phyloP scores from a whole-genome alignment of 2,888 invertebrate genomes.

The Gibbula magus region DNA sequence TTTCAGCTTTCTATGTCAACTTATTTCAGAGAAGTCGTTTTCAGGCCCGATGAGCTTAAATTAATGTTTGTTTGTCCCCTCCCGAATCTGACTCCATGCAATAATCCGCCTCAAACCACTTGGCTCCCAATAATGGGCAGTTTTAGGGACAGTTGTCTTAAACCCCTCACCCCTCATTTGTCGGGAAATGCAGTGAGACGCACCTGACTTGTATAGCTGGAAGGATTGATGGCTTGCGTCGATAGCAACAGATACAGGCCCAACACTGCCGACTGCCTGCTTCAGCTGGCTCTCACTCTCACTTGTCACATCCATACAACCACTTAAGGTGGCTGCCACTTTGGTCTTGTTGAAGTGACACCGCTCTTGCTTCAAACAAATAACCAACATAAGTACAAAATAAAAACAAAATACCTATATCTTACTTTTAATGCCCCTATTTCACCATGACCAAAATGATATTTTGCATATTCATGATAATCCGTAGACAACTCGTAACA shows the following conservation, averaged over 20 bases:
- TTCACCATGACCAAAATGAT: background rate
- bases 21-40: too few relatives aligned
- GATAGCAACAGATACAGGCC: constrained; percentile 88
- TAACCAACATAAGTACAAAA: background rate
- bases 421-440: background rate
- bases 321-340: constrained; percentile 56
- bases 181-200: background rate
- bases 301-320: constrained; percentile 56
- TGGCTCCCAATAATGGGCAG: too few relatives aligned
- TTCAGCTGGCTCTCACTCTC: constrained; percentile 55
- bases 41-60: too few relatives aligned
- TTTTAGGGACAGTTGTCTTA: too few relatives aligned
- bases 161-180: too few relatives aligned
- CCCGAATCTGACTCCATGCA: too few relatives aligned
- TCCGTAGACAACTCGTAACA: too few relatives aligned
- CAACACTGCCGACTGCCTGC: constrained; percentile 57
- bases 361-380: constrained; percentile 26
- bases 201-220: constrained; percentile 60
- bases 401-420: background rate
- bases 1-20: too few relatives aligned
- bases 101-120: too few relatives aligned
- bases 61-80: too few relatives aligned
- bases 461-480: too few relatives aligned
- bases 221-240: constrained; percentile 85
- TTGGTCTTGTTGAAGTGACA: constrained; percentile 52